Evolutionary conservation across 2,888 invertebrate genomes (phyloP).

Genomic region (Euclidia mi): DNA sequence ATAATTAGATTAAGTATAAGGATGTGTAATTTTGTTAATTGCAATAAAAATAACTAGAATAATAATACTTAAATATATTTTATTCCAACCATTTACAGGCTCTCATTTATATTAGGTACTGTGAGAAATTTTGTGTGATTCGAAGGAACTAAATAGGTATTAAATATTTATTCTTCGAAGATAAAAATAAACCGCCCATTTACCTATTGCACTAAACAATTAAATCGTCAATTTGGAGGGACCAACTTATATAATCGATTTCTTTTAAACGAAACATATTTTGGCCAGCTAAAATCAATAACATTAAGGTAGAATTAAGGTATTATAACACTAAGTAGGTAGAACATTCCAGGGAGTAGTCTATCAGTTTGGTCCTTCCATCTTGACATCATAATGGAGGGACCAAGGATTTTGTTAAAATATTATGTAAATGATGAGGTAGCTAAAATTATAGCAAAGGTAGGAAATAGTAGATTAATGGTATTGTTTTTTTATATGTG

Average conservation of each 20-base stretch:
- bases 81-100: too few relatives aligned
- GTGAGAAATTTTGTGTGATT: too few relatives aligned
- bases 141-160: too few relatives aligned
- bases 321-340: constrained; percentile 10
- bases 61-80: too few relatives aligned
- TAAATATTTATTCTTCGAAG: too few relatives aligned
- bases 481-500: constrained; percentile 7
- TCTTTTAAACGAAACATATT: not conserved
- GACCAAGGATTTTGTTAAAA: constrained; percentile 11
- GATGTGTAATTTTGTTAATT: too few relatives aligned
- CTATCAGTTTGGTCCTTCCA: constrained; percentile 9
- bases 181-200: not conserved
- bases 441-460: constrained; percentile 11
- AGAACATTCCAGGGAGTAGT: constrained; percentile 9
- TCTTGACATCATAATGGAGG: constrained; percentile 9
- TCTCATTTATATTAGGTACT: too few relatives aligned
- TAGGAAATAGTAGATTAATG: constrained; percentile 13
- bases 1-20: too few relatives aligned
- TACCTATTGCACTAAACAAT: not conserved
- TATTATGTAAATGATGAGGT: constrained; percentile 4
- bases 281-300: not conserved
- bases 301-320: constrained; percentile 6
- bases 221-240: not conserved
- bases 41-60: too few relatives aligned
- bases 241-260: not conserved